A percentile compares a stretch with the other conserved stretches of the same genome.
phyloP scores from a whole-genome alignment of 2,113 vertebrate genomes.

The Emydocephalus ijimae region DNA sequence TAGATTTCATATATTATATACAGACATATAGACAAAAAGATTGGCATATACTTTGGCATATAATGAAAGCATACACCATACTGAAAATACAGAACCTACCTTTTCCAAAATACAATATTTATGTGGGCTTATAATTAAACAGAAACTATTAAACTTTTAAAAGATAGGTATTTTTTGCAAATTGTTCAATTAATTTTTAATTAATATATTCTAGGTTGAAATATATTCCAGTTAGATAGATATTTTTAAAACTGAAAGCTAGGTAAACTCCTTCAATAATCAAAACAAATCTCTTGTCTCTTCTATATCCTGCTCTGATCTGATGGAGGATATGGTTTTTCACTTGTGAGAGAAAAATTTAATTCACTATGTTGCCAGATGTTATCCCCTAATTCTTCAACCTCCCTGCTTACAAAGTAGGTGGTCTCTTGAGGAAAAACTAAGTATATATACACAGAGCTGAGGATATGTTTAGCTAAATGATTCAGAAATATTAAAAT shows the following conservation, averaged over 20 bases:
- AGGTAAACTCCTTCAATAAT: slow-evolving; percentile 73
- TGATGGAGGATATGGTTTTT: slow-evolving; percentile 73
- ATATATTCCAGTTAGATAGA: slow-evolving; percentile 66
- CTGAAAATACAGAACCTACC: neutral
- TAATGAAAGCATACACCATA: slow-evolving; percentile 49
- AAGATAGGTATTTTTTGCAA: slow-evolving; percentile 71
- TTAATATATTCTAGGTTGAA: slow-evolving; percentile 72
- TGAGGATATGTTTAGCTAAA: slow-evolving; percentile 30
- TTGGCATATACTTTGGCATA: neutral
- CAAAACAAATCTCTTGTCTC: slow-evolving; percentile 73
- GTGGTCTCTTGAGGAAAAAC: slow-evolving; percentile 63
- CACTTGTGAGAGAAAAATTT: slow-evolving; percentile 78
- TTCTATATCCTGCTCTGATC: slow-evolving; percentile 72
- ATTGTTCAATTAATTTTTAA: slow-evolving; percentile 76
- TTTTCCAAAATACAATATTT: slow-evolving; percentile 61
- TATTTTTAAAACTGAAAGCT: slow-evolving; percentile 73
- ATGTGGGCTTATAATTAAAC: slow-evolving; percentile 57
- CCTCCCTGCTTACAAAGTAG: slow-evolving; percentile 65
- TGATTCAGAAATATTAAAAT: slow-evolving; percentile 30
- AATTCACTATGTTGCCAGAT: slow-evolving; percentile 75
- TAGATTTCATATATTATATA: neutral
- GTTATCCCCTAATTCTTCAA: slow-evolving; percentile 61
- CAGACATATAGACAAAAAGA: neutral
- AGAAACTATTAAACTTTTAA: slow-evolving; percentile 69
- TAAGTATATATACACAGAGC: slow-evolving; percentile 26